Base-by-base conservation (phyloP, 1,140 invertebrate genomes). In the Dysdera silvatica region DNA sequence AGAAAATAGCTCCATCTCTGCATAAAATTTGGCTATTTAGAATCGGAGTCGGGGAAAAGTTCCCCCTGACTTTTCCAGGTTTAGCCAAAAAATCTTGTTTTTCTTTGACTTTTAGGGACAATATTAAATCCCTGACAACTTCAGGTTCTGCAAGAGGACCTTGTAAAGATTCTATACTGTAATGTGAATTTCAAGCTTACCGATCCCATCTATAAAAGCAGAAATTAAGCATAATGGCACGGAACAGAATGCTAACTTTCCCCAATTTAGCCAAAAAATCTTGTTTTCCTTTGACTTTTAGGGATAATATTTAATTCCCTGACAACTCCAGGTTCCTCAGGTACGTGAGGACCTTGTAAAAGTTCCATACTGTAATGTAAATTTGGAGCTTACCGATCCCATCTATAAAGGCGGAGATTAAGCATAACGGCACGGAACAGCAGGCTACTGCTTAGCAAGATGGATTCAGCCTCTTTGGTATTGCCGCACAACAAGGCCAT, bases 161-260 rank as follows among this genome's bases (percentile, higher is more conserved):
- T 16, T 14, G 41, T 53, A 12, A 66, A 20, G 52, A n/a, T 3
- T 47, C 62, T 52, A 28, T 20, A 37, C 23, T 35, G 23, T 51
- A 62, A 53, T 32, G 7, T 4, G 40, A 23, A 67, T 68, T 56
- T 67, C 12, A 16, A 31, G 10, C 31, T 52, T 77, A 87, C 82
- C 87, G 83, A 56, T 86, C 85, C 89, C 91, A 95, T 70, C 89
- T 85, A 74, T 90, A 89, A 68, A 89, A 80, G 67, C 85, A 80
- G n/a, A 94, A 78, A 72, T 92, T 87, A 0, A 88, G 77, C 67
- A 83, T 83, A 67, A 95, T 86, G 0, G 91, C 90, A 70, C 90
- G 80, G 58, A 84, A 83, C 8, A 83, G 79, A 35, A 87, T 80
- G 37, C 20, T 45, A 20, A 8, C 26, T 43, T 35, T 43, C 4